phyloP scores from a whole-genome alignment of 1,140 invertebrate species.

The Hypsibius dujardini region DNA sequence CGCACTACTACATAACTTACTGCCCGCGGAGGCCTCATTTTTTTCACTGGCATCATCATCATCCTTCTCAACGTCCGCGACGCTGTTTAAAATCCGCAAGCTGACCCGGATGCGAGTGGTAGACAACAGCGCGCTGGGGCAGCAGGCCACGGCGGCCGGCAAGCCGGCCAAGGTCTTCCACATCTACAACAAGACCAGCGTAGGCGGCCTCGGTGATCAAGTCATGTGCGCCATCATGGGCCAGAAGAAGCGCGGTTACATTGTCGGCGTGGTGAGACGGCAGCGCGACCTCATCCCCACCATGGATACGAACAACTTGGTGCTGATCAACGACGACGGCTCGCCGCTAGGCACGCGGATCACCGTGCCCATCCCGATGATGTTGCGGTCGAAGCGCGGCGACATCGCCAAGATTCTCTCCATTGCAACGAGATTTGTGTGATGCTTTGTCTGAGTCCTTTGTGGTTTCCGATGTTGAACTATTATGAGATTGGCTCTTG shows the following conservation, averaged over 20 bases:
- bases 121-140: conserved; percentile 85
- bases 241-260: conserved; percentile 81
- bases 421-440: conserved; percentile 81
- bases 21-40: neutral
- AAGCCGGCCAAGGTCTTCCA: conserved; percentile 64
- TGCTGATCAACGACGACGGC: conserved; percentile 83
- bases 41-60: conserved; percentile 3
- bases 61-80: neutral
- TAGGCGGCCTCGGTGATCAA: conserved; percentile 56
- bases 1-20: no score
- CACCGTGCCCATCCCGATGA: conserved; percentile 76
- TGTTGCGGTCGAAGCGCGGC: conserved; percentile 65
- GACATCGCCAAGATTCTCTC: conserved; percentile 88
- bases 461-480: no score
- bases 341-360: conserved; percentile 75
- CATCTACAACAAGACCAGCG: conserved; percentile 58
- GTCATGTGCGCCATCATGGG: conserved; percentile 89
- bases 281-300: conserved; percentile 62
- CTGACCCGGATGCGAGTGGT: conserved; percentile 67
- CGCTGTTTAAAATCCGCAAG: conserved; percentile 29
- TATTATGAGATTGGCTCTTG: no score
- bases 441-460: conserved; percentile 26
- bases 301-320: conserved; percentile 90
- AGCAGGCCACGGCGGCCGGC: conserved; percentile 74
- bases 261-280: conserved; percentile 70